Percentiles rank a stretch among this genome's conserved stretches.
Evolutionary conservation across 2,888 invertebrate species (phyloP).

Genomic region (Heliconius sara): DNA sequence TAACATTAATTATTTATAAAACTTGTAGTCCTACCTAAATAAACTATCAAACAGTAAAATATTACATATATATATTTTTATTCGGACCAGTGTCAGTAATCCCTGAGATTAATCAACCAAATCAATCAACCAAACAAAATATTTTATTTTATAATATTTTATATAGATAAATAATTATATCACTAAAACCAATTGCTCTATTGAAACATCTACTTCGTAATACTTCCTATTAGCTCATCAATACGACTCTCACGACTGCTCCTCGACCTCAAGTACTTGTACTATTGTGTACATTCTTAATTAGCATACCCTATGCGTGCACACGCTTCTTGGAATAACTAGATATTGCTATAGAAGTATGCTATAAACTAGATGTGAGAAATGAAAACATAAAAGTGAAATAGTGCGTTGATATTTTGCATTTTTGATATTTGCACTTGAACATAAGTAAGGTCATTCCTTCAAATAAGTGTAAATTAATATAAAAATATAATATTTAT

Average conservation of each 20-base stretch:
- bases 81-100: too few species aligned
- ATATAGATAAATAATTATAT: neutral
- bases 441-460: too few species aligned
- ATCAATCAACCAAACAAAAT: neutral
- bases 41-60: too few species aligned
- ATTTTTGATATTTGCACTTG: too few species aligned
- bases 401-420: too few species aligned
- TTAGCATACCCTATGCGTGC: conserved; percentile 34
- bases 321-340: conserved; percentile 18
- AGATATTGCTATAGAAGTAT: neutral
- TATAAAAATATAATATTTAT: too few species aligned
- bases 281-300: conserved; percentile 33
- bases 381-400: too few species aligned
- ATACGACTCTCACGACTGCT: neutral
- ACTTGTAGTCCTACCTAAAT: too few species aligned
- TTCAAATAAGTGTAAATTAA: too few species aligned
- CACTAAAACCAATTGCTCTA: neutral
- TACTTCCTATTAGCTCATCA: conserved; percentile 29
- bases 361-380: neutral
- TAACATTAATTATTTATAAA: too few species aligned
- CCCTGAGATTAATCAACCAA: too few species aligned
- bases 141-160: neutral
- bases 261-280: neutral
- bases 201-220: conserved; percentile 2
- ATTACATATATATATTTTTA: too few species aligned